These are phyloP conservation scores for Helarctos malayanus DNA, from an alignment of 2,797 vertebrate species.

Conservation along the genomic window DNA sequence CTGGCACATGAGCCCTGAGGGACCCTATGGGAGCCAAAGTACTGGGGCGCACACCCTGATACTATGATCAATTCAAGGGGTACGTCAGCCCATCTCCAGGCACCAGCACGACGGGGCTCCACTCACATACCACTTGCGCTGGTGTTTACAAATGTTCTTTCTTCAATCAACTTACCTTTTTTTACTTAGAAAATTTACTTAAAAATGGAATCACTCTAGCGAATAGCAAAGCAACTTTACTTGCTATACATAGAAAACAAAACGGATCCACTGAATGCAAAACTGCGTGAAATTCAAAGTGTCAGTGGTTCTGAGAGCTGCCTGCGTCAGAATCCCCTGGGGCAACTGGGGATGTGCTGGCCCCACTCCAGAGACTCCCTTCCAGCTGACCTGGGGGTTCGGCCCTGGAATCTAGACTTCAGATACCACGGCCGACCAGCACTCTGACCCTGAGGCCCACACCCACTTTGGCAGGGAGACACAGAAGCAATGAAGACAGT, in stretches of 20 bases:
- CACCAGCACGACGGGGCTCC: rapidly evolving
- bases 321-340: rapidly evolving
- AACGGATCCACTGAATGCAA: not conserved
- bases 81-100: rapidly evolving
- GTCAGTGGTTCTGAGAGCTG: not conserved
- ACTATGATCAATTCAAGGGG: no score
- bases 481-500: not conserved
- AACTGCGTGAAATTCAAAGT: not conserved
- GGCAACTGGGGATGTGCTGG: not conserved
- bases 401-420: rapidly evolving
- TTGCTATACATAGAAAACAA: not conserved
- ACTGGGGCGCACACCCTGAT: not conserved
- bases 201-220: not conserved
- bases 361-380: not conserved
- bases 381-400: no score
- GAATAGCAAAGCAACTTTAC: not conserved
- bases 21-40: not conserved
- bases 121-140: rapidly evolving
- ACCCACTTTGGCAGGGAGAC: no score
- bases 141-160: not conserved
- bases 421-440: not conserved
- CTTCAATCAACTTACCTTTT: not conserved
- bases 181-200: not conserved
- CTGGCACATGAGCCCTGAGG: not conserved
- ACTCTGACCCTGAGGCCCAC: not conserved